These are phyloP conservation scores for Melanitta fusca DNA, from an alignment of 2,797 vertebrate species.

Conservation along the genomic window DNA sequence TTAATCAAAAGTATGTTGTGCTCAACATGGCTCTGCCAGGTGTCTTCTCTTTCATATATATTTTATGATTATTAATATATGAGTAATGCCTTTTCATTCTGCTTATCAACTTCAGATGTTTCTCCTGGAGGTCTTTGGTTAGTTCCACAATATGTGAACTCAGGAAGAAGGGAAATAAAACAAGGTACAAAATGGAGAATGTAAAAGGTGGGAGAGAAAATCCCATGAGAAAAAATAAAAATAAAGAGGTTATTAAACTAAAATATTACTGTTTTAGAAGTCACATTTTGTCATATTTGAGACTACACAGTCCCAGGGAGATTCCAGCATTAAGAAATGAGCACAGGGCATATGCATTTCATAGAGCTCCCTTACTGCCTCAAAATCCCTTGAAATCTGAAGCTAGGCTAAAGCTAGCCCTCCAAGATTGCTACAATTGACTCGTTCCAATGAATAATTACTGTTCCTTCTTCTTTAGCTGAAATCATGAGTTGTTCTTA, in stretches of 20 bases:
- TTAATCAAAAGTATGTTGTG: conserved; percentile 67
- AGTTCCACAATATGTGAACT: conserved; percentile 52
- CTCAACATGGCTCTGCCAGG: neutral
- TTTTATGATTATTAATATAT: conserved; percentile 61
- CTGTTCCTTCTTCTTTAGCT: neutral
- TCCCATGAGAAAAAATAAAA: neutral
- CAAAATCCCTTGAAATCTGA: neutral
- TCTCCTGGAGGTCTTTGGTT: conserved; percentile 66
- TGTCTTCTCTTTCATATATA: conserved; percentile 16
- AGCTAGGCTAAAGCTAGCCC: neutral
- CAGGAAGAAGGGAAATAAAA: conserved; percentile 32
- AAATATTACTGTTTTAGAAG: neutral
- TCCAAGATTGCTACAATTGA: neutral
- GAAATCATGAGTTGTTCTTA: neutral
- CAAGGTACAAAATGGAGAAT: conserved; percentile 21
- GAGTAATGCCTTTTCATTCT: conserved; percentile 57
- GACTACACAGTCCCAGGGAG: neutral
- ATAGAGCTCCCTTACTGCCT: neutral
- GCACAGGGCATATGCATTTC: neutral
- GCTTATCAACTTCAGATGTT: conserved; percentile 41
- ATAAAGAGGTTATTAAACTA: neutral
- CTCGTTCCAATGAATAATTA: neutral
- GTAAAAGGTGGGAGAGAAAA: neutral
- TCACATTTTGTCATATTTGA: neutral
- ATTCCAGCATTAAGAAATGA: neutral